Base-by-base conservation (phyloP, 2,888 invertebrate genomes). In the Ctenicera cuprea region DNA sequence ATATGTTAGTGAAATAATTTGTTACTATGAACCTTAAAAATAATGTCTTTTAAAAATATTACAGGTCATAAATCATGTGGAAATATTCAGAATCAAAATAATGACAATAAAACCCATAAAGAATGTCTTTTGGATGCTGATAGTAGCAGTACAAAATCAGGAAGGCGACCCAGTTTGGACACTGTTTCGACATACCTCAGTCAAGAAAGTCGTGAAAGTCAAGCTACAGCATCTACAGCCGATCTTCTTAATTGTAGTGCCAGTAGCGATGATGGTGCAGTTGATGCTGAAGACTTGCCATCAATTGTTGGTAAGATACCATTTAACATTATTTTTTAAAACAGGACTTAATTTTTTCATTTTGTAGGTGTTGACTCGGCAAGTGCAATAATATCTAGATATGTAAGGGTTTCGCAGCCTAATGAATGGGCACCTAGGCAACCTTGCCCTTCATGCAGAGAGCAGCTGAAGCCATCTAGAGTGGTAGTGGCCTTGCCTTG, bases 181-280 rank as follows among this genome's bases (percentile, higher is more conserved):
- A 96, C 96, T 11, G 94, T 96, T 33, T 95, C 95, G 72, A 96
- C 96, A 0, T 96, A 96, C 89, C 90, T 96, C 80, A 95, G 95
- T 85, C 95, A 94, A 79, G 95, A 95, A 86, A 95, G 94, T 88
- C 92, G 93, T 85, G 93, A 92, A 77, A 92, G 92, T 82, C 86
- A 85, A 77, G 85, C 85, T 1, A 85, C 86, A 12, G 82, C 85
- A 4, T 87, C 86, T 8, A 86, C 86, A 0, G 84, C 85, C 0
- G 86, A 87, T 79, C 80, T 87, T 22, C 79, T 87, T 9, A 85
- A 85, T 75, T 86, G 84, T 66, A 84, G 83, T 72, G 82, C 82
- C 4, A 85, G 84, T 73, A 82, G 82, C 64, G 85, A 84, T 67
- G 86, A 85, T 77, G 85, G 84, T 9, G 77, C 79, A 7, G 45